These are phyloP conservation scores for Cheilosia grossa DNA, from an alignment of 2,888 invertebrate genomes.

Conservation along the genomic window DNA sequence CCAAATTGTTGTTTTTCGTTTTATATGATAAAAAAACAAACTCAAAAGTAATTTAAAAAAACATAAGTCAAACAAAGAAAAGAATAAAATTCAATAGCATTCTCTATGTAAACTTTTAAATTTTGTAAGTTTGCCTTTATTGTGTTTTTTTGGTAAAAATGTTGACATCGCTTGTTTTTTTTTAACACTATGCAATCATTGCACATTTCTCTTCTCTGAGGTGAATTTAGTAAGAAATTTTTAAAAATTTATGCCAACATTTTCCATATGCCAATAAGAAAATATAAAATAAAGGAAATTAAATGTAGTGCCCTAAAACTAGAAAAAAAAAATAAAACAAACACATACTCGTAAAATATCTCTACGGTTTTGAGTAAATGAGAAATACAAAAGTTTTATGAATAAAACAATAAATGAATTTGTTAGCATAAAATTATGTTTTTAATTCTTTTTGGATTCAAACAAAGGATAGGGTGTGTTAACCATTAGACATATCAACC, in stretches of 20 bases:
- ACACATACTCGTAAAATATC: conserved; percentile 28
- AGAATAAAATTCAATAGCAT: conserved; percentile 56
- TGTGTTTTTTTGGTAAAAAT: conserved; percentile 79
- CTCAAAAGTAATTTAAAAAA: conserved; percentile 42
- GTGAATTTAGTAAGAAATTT: conserved; percentile 73
- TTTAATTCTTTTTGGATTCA: conserved; percentile 45
- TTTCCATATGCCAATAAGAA: conserved; percentile 77
- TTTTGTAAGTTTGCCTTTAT: conserved; percentile 27
- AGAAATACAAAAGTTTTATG: conserved; percentile 32
- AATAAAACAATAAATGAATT: conserved; percentile 48
- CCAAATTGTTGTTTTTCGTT: conserved; percentile 63
- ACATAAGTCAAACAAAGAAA: conserved; percentile 15
- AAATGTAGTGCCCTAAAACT: conserved; percentile 67
- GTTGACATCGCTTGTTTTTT: conserved; percentile 82
- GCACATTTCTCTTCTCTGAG: conserved; percentile 58
- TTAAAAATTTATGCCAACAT: conserved; percentile 82
- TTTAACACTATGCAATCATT: conserved; percentile 47
- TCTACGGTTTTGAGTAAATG: conserved; percentile 29
- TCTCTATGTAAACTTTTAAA: conserved; percentile 50
- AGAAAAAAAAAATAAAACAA: conserved; percentile 42
- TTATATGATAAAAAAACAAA: conserved; percentile 70
- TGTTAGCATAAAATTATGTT: conserved; percentile 70
- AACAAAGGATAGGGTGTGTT: conserved; percentile 79
- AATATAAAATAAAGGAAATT: conserved; percentile 38
- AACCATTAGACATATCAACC: conserved; percentile 83